Percentiles rank a stretch among this genome's conserved stretches.
Conservation (phyloP, 2,113 vertebrate species). For the Upupa epops region DNA sequence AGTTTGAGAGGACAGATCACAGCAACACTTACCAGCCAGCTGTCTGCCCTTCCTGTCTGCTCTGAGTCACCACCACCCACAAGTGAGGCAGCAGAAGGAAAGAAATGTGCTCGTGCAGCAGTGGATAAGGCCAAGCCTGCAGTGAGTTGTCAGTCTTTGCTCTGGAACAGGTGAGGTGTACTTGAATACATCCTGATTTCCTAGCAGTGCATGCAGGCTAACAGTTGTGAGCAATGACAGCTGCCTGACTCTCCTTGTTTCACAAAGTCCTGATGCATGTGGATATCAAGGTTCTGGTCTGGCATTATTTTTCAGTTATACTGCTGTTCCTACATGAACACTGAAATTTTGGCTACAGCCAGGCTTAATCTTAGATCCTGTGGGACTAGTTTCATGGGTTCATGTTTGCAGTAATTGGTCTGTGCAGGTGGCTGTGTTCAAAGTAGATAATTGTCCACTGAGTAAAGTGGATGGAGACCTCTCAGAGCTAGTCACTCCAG, state of each 20-base stretch:
- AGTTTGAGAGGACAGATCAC: background rate
- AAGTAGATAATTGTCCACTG: rapidly evolving
- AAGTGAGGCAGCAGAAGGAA: background rate
- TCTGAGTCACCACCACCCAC: background rate
- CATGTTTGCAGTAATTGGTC: background rate
- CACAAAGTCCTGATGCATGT: background rate
- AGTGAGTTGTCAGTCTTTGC: background rate
- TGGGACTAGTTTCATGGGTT: background rate
- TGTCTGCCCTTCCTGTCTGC: background rate
- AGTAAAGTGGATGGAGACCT: background rate
- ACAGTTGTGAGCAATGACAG: rapidly evolving
- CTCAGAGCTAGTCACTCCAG: background rate
- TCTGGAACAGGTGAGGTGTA: background rate
- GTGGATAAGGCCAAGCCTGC: background rate
- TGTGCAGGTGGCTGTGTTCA: background rate
- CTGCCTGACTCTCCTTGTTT: background rate
- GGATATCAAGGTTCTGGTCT: background rate
- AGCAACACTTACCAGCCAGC: background rate
- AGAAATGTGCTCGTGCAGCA: background rate
- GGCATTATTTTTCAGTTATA: background rate
- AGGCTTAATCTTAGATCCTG: background rate
- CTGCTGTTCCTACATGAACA: background rate
- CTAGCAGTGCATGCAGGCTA: background rate
- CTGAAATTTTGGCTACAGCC: background rate
- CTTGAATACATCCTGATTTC: background rate